Evolutionary conservation across 2,113 vertebrate genomes (phyloP).

Genomic region (Tympanuchus pallidicinctus): DNA sequence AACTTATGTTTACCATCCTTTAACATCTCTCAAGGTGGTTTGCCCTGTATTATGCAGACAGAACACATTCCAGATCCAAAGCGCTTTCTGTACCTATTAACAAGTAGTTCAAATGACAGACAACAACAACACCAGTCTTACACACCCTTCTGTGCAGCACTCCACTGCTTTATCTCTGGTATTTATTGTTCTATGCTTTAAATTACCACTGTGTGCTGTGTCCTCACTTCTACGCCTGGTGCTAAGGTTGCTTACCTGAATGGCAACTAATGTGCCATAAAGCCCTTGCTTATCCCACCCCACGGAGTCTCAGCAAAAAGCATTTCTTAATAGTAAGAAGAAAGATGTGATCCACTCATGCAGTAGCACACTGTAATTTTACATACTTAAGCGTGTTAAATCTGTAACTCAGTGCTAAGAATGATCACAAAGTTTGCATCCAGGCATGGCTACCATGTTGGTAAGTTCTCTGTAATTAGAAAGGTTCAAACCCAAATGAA

Average conservation of each 20-base stretch:
- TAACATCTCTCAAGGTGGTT: neutral
- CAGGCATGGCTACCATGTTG: neutral
- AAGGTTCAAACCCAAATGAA: neutral
- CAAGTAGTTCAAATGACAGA: neutral
- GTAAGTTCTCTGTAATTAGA: constrained; percentile 7
- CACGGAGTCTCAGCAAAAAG: neutral
- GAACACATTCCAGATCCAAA: neutral
- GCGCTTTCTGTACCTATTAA: neutral
- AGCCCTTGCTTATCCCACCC: neutral
- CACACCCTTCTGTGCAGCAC: neutral
- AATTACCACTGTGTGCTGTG: neutral
- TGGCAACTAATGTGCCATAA: neutral
- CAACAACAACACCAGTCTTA: neutral
- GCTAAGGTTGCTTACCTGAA: neutral
- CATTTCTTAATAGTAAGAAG: neutral
- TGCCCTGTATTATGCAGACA: neutral
- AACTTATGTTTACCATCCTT: neutral
- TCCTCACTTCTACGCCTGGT: neutral
- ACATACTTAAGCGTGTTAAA: neutral
- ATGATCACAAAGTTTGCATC: constrained; percentile 30
- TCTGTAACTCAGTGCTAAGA: neutral
- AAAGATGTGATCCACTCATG: neutral
- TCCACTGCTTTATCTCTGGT: neutral
- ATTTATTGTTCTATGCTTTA: neutral
- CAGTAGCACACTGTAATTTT: neutral